phyloP scores from a whole-genome alignment of 1,140 invertebrate species.

The Bombus sylvicola region DNA sequence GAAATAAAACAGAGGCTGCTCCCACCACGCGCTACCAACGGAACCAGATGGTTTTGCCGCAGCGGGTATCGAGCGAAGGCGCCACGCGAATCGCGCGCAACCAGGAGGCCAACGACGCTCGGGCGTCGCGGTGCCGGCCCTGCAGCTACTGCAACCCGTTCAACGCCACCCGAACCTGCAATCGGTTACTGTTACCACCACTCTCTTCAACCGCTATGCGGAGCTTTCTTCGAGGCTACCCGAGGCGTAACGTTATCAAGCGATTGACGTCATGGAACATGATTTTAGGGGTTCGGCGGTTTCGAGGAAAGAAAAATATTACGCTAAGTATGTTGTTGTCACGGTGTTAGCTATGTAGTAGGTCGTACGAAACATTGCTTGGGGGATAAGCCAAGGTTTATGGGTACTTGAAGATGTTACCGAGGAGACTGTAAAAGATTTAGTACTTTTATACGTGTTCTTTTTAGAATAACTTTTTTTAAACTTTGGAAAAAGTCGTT shows the following conservation, averaged over 20 bases:
- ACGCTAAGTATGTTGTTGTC: too few relatives aligned
- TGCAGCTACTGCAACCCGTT: conserved; percentile 49
- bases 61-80: conserved; percentile 64
- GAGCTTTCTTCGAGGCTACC: not conserved
- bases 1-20: conserved; percentile 79
- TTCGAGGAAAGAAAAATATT: too few relatives aligned
- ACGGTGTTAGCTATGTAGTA: too few relatives aligned
- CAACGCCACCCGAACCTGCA: conserved; percentile 13
- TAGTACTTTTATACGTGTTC: too few relatives aligned
- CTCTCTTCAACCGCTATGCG: not conserved
- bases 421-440: too few relatives aligned
- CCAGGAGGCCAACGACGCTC: conserved; percentile 17
- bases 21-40: conserved; percentile 66
- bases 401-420: too few relatives aligned
- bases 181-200: not conserved
- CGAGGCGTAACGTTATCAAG: not conserved
- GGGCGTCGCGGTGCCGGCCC: conserved; percentile 65
- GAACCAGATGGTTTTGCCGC: conserved; percentile 56
- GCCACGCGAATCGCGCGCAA: conserved; percentile 49
- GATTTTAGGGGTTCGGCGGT: not conserved
- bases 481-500: too few relatives aligned
- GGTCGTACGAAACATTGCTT: too few relatives aligned
- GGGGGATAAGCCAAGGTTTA: too few relatives aligned
- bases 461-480: too few relatives aligned
- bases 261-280: not conserved